Evolutionary conservation across 2,113 vertebrate species (phyloP), one percentile per base, ranked within the genome.

Genomic region (Halcyon malimbica): DNA sequence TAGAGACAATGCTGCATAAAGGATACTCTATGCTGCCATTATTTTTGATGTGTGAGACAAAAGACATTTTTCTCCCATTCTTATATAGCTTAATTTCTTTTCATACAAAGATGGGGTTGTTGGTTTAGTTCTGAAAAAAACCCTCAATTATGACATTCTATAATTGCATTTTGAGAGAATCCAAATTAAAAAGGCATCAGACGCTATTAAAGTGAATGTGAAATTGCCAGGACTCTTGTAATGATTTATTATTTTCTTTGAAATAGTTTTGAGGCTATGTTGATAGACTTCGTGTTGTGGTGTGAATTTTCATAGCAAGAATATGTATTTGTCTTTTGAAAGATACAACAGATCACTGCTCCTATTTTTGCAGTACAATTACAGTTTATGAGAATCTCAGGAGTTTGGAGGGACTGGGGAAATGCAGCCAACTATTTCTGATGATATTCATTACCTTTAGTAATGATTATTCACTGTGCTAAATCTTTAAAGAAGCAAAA

Each of bases 171-270:
- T 89, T 79, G 59, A 82, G 59, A 71, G 17, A 82, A 86, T 89
- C 13, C n/a, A 83, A 82, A 83, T 90, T 92, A 44, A 94, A 85
- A 93, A 92, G 33, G 10, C 68, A 89, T 82, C 74, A 87, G 41
- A n/a, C 1, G 1, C 54, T 91, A 41, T 62, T 87, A 83, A 82
- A 96, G 16, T n/a, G 31, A 78, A 82, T 69, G 24, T 44, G 65
- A 93, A 81, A 89, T 65, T 89, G 11, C 28, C 9, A 44, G 46
- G 19, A 69, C 16, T 44, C 28, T 64, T 67, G 29, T 46, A n/a
- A 69, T 80, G 29, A 71, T 54, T 85, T 84, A 37, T 53, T 93
- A 80, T 80, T 92, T 71, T n/a, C 13, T 48, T 87, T 87, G 35
- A 86, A 93, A 89, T 21, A 46, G 46, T 88, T 89, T 90, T 51